phyloP scores from a whole-genome alignment of 2,888 invertebrate species.

The Thecocarcelia acutangulata region DNA sequence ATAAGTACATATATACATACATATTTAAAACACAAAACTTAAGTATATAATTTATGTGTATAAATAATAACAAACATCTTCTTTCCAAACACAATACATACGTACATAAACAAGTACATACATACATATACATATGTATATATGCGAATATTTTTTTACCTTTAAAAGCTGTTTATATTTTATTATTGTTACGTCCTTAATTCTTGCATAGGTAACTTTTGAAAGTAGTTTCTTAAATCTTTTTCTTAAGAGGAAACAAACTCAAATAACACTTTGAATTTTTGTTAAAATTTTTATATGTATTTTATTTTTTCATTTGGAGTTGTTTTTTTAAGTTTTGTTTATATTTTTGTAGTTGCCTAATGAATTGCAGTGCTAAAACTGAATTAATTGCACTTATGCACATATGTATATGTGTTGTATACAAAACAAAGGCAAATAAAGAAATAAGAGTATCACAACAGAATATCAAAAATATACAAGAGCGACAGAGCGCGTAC shows the following conservation, averaged over 20 bases:
- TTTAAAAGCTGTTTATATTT: no score
- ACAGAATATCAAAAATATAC: slow-evolving; percentile 40
- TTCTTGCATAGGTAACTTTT: no score
- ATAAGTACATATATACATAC: neutral
- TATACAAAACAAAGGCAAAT: slow-evolving; percentile 25
- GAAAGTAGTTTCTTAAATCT: no score
- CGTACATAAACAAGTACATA: no score
- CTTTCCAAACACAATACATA: no score
- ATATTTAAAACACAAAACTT: neutral
- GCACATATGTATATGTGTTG: slow-evolving; percentile 1
- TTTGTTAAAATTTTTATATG: no score
- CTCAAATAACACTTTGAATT: no score
- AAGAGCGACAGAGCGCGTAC: slow-evolving; percentile 5
- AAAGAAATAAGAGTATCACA: slow-evolving; percentile 31
- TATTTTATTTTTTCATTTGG: slow-evolving; percentile 14
- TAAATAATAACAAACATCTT: no score
- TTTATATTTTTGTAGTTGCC: slow-evolving; percentile 41
- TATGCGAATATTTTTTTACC: no score
- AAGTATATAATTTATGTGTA: no score
- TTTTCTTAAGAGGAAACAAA: neutral
- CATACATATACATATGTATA: neutral
- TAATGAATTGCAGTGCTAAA: slow-evolving; percentile 53
- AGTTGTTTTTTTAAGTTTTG: neutral
- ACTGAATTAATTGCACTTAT: slow-evolving; percentile 51
- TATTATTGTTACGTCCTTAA: neutral